phyloP scores from a whole-genome alignment of 2,888 invertebrate genomes.

The Agonopterix alstromeriana region DNA sequence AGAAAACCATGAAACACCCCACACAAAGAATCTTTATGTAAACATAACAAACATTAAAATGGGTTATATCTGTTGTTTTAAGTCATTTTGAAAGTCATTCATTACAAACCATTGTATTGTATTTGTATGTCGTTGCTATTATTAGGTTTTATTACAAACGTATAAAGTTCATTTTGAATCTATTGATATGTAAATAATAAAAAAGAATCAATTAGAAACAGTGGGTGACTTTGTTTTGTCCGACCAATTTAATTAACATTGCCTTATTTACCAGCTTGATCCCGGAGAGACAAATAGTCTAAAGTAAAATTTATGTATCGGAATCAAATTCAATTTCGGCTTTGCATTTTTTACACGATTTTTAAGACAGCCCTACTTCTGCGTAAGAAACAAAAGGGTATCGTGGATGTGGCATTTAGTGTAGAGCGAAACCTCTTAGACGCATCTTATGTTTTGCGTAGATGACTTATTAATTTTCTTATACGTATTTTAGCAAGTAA shows the following conservation, averaged over 20 bases:
- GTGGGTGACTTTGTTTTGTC: conserved; percentile 54
- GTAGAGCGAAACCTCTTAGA: not conserved
- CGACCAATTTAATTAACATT: conserved; percentile 71
- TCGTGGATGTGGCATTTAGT: conserved; percentile 31
- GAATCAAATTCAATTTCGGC: conserved; percentile 75
- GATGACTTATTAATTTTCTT: too few species aligned
- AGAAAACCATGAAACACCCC: conserved; percentile 74
- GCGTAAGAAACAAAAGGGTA: conserved; percentile 33
- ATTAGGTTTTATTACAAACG: conserved; percentile 38
- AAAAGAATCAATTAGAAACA: conserved; percentile 56
- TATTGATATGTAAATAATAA: conserved; percentile 7
- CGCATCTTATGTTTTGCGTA: too few species aligned
- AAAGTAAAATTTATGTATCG: conserved; percentile 75
- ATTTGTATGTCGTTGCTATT: conserved; percentile 44
- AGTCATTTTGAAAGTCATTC: conserved; percentile 71
- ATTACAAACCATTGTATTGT: conserved; percentile 49
- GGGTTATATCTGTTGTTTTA: conserved; percentile 71
- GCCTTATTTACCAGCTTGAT: conserved; percentile 66
- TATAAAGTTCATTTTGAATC: not conserved
- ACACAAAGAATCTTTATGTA: conserved; percentile 76
- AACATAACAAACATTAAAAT: conserved; percentile 71
- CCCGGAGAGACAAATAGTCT: conserved; percentile 70
- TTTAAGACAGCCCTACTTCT: conserved; percentile 49
- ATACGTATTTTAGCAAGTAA: too few species aligned
- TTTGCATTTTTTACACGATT: conserved; percentile 72